These are phyloP conservation scores for Adela reaumurella DNA, from an alignment of 2,888 invertebrate genomes.

Conservation along the genomic window DNA sequence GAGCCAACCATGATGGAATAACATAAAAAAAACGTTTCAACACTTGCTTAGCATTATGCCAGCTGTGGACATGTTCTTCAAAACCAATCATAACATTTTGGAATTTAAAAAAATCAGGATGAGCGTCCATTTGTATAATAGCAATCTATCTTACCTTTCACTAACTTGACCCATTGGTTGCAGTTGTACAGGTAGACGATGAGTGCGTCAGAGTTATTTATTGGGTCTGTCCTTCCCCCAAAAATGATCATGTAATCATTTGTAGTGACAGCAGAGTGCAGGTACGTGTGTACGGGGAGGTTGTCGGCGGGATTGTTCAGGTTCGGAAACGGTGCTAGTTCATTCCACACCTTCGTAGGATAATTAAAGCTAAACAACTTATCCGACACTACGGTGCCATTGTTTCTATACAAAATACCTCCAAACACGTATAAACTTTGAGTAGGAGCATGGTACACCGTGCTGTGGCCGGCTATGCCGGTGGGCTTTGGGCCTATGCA, in stretches of 20 bases:
- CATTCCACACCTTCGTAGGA: slow-evolving; percentile 76
- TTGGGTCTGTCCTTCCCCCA: slow-evolving; percentile 78
- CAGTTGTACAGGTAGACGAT: slow-evolving; percentile 86
- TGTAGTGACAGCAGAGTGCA: slow-evolving; percentile 86
- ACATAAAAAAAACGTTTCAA: slow-evolving; percentile 2
- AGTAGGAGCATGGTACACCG: slow-evolving; percentile 77
- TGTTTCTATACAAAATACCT: slow-evolving; percentile 73
- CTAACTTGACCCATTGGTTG: slow-evolving; percentile 80
- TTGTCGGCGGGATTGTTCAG: slow-evolving; percentile 52
- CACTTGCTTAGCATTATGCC: neutral
- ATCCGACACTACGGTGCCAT: slow-evolving; percentile 68
- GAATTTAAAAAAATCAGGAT: too few relatives aligned
- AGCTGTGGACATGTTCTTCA: neutral
- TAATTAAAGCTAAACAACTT: slow-evolving; percentile 74
- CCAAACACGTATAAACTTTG: slow-evolving; percentile 89
- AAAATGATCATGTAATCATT: slow-evolving; percentile 88
- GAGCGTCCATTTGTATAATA: slow-evolving; percentile 13
- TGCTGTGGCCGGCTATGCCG: slow-evolving; percentile 85
- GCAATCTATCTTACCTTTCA: slow-evolving; percentile 54
- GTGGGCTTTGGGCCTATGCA: slow-evolving; percentile 72
- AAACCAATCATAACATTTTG: too few relatives aligned
- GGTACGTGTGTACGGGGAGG: slow-evolving; percentile 74
- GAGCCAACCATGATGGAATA: too few relatives aligned
- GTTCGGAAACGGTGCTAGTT: slow-evolving; percentile 68
- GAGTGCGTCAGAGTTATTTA: slow-evolving; percentile 70